Conservation (phyloP, 2,888 invertebrate species). For the Lycophotia porphyrea region DNA sequence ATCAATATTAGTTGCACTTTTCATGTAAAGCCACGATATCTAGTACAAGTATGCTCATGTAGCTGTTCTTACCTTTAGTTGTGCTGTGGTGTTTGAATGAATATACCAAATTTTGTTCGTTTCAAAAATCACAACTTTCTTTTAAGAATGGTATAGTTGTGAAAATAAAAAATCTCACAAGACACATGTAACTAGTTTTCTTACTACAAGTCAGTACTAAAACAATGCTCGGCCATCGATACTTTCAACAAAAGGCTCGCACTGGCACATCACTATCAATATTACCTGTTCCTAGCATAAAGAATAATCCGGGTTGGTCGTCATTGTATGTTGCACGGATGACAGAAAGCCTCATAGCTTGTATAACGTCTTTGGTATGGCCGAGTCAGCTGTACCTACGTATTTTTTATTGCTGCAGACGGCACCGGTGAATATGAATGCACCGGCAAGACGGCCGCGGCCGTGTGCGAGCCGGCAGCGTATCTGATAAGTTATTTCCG, state of each 20-base stretch:
- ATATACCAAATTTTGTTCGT: neutral
- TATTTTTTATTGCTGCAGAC: slow-evolving; percentile 70
- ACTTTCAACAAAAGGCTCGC: slow-evolving; percentile 35
- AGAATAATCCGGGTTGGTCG: slow-evolving; percentile 85
- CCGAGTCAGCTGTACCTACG: slow-evolving; percentile 74
- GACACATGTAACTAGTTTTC: neutral
- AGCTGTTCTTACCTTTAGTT: neutral
- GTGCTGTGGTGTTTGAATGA: neutral
- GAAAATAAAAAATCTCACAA: neutral
- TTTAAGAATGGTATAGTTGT: neutral
- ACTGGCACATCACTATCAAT: slow-evolving; percentile 76
- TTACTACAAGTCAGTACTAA: neutral
- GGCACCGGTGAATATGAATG: slow-evolving; percentile 71
- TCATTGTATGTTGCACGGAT: slow-evolving; percentile 82
- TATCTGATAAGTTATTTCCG: slow-evolving; percentile 88
- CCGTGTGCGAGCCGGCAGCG: slow-evolving; percentile 71
- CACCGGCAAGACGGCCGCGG: slow-evolving; percentile 56
- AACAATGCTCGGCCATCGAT: slow-evolving; percentile 57
- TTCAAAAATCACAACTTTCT: neutral
- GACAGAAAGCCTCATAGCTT: slow-evolving; percentile 82
- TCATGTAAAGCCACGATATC: neutral
- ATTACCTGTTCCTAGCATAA: slow-evolving; percentile 86
- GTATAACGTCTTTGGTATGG: slow-evolving; percentile 77
- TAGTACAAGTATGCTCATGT: neutral
- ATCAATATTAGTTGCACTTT: neutral